Conservation (phyloP, 2,113 vertebrate species). For the Anguilla japonica region DNA sequence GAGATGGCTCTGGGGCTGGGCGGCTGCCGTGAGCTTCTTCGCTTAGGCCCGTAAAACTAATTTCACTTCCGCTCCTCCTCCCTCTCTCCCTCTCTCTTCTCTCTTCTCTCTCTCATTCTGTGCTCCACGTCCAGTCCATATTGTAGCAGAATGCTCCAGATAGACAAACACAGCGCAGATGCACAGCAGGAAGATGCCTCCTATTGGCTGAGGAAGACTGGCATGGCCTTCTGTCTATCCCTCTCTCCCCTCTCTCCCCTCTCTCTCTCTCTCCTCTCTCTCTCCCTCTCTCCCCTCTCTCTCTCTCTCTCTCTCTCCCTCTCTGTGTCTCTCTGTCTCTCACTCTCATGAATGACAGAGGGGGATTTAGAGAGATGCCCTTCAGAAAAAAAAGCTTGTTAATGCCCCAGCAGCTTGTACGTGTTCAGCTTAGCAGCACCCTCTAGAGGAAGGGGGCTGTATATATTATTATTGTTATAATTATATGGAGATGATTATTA, state of each 20-base stretch:
- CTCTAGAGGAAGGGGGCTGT: constrained; percentile 37
- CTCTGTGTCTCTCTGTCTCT: constrained; percentile 21
- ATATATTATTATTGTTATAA: too few relatives aligned
- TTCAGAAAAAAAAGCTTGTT: constrained; percentile 26
- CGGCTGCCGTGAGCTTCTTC: background rate
- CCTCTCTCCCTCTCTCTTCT: too few relatives aligned
- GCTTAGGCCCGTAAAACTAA: background rate
- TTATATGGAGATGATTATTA: too few relatives aligned
- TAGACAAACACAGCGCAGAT: background rate
- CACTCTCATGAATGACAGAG: constrained; percentile 54
- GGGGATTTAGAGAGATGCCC: constrained; percentile 64
- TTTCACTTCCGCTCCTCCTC: background rate
- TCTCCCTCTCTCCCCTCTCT: constrained; percentile 21
- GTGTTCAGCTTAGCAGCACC: constrained; percentile 63
- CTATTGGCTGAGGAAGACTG: constrained; percentile 36
- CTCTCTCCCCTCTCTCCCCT: constrained; percentile 47
- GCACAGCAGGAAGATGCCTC: background rate
- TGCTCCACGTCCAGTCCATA: background rate
- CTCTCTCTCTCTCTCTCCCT: constrained; percentile 51
- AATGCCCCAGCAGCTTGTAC: constrained; percentile 58
- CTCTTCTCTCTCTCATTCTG: background rate
- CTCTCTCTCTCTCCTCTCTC: constrained; percentile 30
- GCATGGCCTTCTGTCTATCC: constrained; percentile 49
- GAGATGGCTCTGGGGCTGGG: background rate
- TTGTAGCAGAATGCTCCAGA: background rate